Evolutionary conservation across 2,888 invertebrate species (phyloP).

Genomic region (Andrena minutula): DNA sequence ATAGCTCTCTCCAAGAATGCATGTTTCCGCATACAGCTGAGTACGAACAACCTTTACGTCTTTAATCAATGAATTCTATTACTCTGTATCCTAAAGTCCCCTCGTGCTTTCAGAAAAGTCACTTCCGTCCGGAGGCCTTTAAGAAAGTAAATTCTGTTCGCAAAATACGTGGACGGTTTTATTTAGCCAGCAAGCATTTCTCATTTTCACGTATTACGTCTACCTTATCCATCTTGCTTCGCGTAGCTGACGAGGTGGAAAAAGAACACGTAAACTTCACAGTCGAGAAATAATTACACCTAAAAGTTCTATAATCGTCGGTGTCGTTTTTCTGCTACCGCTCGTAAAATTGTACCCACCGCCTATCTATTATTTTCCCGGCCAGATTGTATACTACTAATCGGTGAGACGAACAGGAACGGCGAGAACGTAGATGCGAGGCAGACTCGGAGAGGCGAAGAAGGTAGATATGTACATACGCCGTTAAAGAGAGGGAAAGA

Average conservation of each 20-base stretch:
- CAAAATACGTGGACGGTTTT: neutral
- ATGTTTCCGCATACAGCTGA: too few species aligned
- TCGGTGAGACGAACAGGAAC: slow-evolving; percentile 53
- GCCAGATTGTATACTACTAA: slow-evolving; percentile 47
- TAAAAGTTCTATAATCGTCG: slow-evolving; percentile 19
- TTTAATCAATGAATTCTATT: neutral
- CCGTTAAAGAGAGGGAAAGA: too few species aligned
- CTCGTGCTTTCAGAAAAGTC: neutral
- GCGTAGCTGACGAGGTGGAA: neutral
- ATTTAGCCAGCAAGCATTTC: neutral
- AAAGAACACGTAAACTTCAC: neutral
- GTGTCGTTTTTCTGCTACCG: slow-evolving; percentile 1
- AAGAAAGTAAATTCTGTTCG: slow-evolving; percentile 2
- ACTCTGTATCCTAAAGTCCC: neutral
- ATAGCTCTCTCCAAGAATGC: too few species aligned
- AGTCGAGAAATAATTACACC: slow-evolving; percentile 21
- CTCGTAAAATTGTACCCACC: neutral
- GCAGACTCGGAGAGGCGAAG: slow-evolving; percentile 58
- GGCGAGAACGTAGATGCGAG: slow-evolving; percentile 31
- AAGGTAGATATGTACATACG: slow-evolving; percentile 36
- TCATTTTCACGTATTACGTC: neutral
- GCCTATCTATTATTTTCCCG: slow-evolving; percentile 42
- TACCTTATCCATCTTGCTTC: neutral
- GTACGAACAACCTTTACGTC: too few species aligned
- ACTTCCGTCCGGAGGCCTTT: neutral